Evolutionary conservation across 2,113 vertebrate genomes (phyloP).

Genomic region (Tachysurus fulvidraco): DNA sequence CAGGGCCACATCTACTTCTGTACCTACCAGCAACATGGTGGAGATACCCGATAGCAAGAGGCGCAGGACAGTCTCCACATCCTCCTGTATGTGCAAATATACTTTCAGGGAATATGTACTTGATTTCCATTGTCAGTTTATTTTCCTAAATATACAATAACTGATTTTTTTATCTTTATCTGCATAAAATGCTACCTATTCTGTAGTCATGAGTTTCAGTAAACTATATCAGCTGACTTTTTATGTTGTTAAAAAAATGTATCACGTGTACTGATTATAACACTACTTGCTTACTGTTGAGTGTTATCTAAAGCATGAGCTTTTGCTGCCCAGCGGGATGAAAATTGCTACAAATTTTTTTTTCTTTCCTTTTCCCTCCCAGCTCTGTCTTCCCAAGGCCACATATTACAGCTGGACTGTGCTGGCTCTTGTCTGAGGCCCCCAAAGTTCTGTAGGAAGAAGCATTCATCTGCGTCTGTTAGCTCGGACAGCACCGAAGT

Average conservation of each 20-base stretch:
- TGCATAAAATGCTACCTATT: background rate
- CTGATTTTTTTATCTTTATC: background rate
- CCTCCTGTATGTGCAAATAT: conserved; percentile 57
- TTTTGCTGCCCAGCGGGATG: background rate
- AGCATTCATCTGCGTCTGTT: conserved; percentile 67
- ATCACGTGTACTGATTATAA: background rate
- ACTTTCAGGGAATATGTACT: background rate
- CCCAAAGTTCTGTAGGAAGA: conserved; percentile 67
- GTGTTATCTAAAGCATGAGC: background rate
- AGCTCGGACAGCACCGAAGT: conserved; percentile 67
- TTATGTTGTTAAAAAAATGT: background rate
- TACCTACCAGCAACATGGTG: conserved; percentile 52
- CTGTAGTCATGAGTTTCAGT: background rate
- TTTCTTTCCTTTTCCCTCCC: background rate
- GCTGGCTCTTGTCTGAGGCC: conserved; percentile 65
- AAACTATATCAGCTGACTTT: no score
- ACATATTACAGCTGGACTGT: conserved; percentile 68
- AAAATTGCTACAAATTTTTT: background rate
- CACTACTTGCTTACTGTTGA: background rate
- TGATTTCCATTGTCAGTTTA: background rate
- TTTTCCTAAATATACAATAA: background rate
- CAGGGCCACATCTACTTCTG: conserved; percentile 56
- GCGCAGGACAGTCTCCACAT: conserved; percentile 58
- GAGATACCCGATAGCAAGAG: conserved; percentile 55
- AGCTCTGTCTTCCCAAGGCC: conserved; percentile 64